Base-by-base conservation (phyloP, 2,797 vertebrate genomes). In the Monodelphis domestica region DNA sequence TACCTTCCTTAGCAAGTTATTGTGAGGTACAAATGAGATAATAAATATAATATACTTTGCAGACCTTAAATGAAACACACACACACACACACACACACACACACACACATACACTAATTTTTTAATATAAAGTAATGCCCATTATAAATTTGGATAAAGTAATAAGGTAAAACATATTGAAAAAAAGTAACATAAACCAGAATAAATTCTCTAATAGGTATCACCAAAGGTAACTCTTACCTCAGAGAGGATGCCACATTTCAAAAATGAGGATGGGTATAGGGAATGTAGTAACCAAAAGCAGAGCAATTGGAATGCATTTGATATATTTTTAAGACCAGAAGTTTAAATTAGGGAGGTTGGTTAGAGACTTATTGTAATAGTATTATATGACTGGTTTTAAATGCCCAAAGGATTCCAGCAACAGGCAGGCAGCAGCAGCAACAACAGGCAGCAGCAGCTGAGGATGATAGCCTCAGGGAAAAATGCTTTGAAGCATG, bases 21-120 rank as follows among this genome's bases (percentile, higher is more conserved):
- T 84, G 21, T 84, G 9, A 84, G 7, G 38, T 45, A 45, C 21
- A 84, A 45, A 84, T 84, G 21, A 45, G 21, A 50, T 84, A 84
- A 50, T 50, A 84, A 45, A 84, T 38, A 4, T 26, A 50, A 70
- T 17, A 63, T n/a, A 12, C n/a, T 70, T 38, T 38, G n/a, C 21
- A 45, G 45, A 45, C 3, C 38, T 45, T 45, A 45, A 78, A 78
- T 54, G 24, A 21, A 54, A 17, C 21, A 54, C 54, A 54, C 15
- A 54, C 54, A 54, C 24, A 54, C 5, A 63, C 63, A 15, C 21
- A 6, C 15, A 70, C 38, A 7, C 21, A n/a, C 63, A 1, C 21
- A 4, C 3, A 24, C 4, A 45, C 26, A 4, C 3, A 12, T 9
- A 10, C 1, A 5, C 24, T n/a, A n/a, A n/a, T n/a, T n/a, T n/a